Percentiles rank a stretch among this genome's conserved stretches.
phyloP scores from a whole-genome alignment of 1,140 invertebrate genomes.

The Odontomachus brunneus region DNA sequence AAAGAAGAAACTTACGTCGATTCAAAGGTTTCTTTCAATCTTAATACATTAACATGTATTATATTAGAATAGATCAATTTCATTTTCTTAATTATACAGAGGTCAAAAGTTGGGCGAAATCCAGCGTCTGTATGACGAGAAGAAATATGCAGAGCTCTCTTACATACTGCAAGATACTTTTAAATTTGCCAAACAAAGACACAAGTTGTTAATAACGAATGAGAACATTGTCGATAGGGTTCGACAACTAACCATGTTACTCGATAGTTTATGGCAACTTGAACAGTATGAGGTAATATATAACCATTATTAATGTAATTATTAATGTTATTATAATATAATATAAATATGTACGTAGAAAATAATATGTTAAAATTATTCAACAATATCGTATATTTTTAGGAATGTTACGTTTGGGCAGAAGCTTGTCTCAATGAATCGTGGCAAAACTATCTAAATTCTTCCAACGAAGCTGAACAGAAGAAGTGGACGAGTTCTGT shows the following conservation, averaged over 20 bases:
- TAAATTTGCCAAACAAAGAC: constrained; percentile 83
- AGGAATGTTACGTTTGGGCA: constrained; percentile 91
- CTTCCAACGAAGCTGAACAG: constrained; percentile 85
- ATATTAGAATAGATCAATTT: constrained; percentile 17
- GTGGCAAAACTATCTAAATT: constrained; percentile 86
- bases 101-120: constrained; percentile 86
- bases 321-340: too few relatives aligned
- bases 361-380: background rate
- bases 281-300: constrained; percentile 82
- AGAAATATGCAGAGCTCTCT: constrained; percentile 88
- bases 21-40: constrained; percentile 82
- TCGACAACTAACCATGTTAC: constrained; percentile 87
- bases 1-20: constrained; percentile 84
- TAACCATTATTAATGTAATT: constrained; percentile 34
- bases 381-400: constrained; percentile 67
- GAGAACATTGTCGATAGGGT: constrained; percentile 84
- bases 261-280: constrained; percentile 90
- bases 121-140: constrained; percentile 87
- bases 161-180: constrained; percentile 89
- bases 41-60: background rate
- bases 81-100: constrained; percentile 74
- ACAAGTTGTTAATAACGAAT: constrained; percentile 73
- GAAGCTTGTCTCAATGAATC: constrained; percentile 90
- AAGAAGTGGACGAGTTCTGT: constrained; percentile 88
- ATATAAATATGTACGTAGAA: background rate